A percentile compares a stretch with the other conserved stretches of the same genome.
These are phyloP conservation scores for Drosophila infuscata DNA, from an alignment of 2,888 invertebrate species.

Conservation along the genomic window DNA sequence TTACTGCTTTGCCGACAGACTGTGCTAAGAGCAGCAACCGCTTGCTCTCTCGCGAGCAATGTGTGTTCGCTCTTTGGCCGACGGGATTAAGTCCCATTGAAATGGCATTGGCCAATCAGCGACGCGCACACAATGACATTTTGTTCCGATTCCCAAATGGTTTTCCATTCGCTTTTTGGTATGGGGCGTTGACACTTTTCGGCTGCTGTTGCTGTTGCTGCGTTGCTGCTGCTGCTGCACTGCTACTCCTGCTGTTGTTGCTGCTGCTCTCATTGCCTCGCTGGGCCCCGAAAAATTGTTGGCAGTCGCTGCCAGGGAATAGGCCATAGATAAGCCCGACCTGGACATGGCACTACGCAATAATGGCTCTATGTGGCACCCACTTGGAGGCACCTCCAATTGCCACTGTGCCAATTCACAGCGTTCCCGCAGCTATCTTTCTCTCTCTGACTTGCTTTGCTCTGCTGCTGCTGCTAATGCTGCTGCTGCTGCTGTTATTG, in stretches of 20 bases:
- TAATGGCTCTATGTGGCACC: conserved; percentile 38
- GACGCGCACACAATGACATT: conserved; percentile 65
- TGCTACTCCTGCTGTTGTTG: background rate
- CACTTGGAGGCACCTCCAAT: conserved; percentile 43
- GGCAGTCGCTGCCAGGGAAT: conserved; percentile 54
- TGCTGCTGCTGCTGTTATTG: conserved; percentile 1
- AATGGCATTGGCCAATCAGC: conserved; percentile 67
- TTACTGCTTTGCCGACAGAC: conserved; percentile 51
- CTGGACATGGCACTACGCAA: conserved; percentile 36
- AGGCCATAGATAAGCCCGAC: conserved; percentile 57
- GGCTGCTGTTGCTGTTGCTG: conserved; percentile 5
- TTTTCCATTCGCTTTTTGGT: conserved; percentile 36
- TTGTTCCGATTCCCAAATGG: conserved; percentile 72
- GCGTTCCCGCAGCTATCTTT: conserved; percentile 62
- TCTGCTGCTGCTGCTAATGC: background rate
- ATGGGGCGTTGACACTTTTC: conserved; percentile 70
- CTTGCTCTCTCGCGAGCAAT: conserved; percentile 26
- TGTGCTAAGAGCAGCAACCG: conserved; percentile 32
- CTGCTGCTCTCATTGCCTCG: conserved; percentile 6
- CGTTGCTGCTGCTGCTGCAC: background rate
- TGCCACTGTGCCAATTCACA: conserved; percentile 68
- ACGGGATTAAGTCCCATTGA: conserved; percentile 47
- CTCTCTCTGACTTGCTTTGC: conserved; percentile 7
- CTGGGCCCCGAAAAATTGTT: conserved; percentile 15
- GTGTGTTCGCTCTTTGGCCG: conserved; percentile 40